Evolutionary conservation across 2,113 vertebrate genomes (phyloP).

Genomic region (Sciurus niger): DNA sequence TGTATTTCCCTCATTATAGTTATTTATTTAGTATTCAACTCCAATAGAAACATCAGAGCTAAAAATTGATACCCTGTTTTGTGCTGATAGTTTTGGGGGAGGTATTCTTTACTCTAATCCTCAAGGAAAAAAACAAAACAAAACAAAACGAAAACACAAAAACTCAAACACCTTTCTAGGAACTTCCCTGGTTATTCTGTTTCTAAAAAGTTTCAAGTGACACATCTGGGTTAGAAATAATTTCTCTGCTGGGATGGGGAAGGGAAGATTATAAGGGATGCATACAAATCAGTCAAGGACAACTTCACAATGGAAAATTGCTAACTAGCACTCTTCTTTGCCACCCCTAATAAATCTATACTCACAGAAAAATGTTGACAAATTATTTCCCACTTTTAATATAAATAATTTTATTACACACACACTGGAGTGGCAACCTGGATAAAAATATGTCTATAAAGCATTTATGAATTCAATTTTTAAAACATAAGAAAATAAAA

Average conservation of each 20-base stretch:
- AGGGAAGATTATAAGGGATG: conserved; percentile 62
- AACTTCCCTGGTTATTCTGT: conserved; percentile 87
- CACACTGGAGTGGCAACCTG: conserved; percentile 88
- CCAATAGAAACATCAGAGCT: conserved; percentile 85
- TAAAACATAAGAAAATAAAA: conserved; percentile 83
- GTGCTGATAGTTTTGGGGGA: conserved; percentile 87
- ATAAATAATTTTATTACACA: conserved; percentile 89
- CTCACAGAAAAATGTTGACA: conserved; percentile 82
- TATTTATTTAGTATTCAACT: conserved; percentile 86
- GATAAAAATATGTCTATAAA: conserved; percentile 86
- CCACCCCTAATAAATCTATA: conserved; percentile 78
- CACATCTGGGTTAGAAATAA: conserved; percentile 80
- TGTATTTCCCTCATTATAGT: conserved; percentile 77
- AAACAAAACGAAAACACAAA: background rate
- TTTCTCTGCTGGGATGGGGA: conserved; percentile 63
- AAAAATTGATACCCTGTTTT: conserved; percentile 88
- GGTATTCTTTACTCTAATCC: conserved; percentile 83
- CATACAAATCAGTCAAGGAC: conserved; percentile 69
- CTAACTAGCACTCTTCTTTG: conserved; percentile 80
- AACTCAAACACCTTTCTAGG: conserved; percentile 80
- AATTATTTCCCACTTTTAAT: conserved; percentile 81
- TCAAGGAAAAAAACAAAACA: conserved; percentile 77
- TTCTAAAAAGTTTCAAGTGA: conserved; percentile 85
- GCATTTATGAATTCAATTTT: conserved; percentile 75
- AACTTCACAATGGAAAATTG: conserved; percentile 75